These are phyloP conservation scores for Leptothorax acervorum DNA, from an alignment of 2,888 invertebrate species.

Conservation along the genomic window DNA sequence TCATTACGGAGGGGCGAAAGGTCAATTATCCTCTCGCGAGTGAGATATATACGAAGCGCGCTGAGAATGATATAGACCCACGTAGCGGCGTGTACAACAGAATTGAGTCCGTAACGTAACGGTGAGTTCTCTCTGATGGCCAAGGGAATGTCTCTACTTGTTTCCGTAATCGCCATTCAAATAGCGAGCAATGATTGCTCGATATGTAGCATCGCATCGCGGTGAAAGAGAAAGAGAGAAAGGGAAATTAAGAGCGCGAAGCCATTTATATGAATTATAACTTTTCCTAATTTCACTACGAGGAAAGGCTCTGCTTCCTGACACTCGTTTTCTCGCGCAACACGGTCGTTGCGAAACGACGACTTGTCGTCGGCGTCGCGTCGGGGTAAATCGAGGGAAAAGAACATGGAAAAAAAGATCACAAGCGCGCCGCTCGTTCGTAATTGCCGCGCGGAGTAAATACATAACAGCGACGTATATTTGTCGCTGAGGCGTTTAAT, in stretches of 20 bases:
- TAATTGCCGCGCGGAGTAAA: constrained; percentile 19
- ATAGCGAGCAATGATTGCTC: constrained; percentile 23
- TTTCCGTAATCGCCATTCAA: constrained; percentile 21
- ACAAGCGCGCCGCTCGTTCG: constrained; percentile 29
- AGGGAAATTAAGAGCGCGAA: constrained; percentile 11
- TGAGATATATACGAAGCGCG: constrained; percentile 39
- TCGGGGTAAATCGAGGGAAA: constrained; percentile 20
- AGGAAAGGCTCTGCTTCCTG: constrained; percentile 4
- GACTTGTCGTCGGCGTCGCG: constrained; percentile 1
- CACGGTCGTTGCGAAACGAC: constrained; percentile 25
- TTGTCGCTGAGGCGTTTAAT: constrained; percentile 42
- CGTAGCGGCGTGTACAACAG: constrained; percentile 1
- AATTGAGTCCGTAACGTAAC: constrained; percentile 38
- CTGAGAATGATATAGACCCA: constrained; percentile 46
- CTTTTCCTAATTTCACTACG: constrained; percentile 17
- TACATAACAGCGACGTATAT: constrained; percentile 4
- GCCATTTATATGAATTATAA: constrained; percentile 9
- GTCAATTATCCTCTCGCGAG: constrained; percentile 61
- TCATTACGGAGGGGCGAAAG: constrained; percentile 52
- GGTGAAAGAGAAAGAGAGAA: constrained; percentile 20
- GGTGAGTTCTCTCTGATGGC: neutral
- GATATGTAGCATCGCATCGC: neutral
- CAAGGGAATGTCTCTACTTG: constrained; percentile 35
- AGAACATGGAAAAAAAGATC: constrained; percentile 6
- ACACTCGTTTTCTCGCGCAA: constrained; percentile 25